Base-by-base conservation (phyloP, 2,113 vertebrate genomes). In the Odocoileus virginianus region DNA sequence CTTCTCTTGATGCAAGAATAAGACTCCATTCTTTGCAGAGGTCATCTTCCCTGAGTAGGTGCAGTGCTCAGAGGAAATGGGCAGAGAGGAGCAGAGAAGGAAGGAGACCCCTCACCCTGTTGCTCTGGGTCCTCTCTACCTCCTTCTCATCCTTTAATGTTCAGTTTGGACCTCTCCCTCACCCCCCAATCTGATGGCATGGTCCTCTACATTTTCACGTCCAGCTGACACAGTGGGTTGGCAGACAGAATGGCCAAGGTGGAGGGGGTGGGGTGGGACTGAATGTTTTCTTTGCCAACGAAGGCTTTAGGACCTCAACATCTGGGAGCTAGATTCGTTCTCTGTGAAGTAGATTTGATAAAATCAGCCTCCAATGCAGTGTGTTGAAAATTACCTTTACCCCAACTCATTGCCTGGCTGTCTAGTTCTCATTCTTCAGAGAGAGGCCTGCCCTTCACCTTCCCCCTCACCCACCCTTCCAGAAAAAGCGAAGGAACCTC, bases 251-350 rank as follows among this genome's bases (percentile, higher is more conserved):
- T 40, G 78, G 47, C 30, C 82, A 40, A n/a, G 36, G 25, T 45
- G 6, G 23, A 12, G 19, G 40, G 17, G 23, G 30, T 0, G 1
- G 12, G 19, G 17, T 27, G 13, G 40, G 12, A 33, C 13, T 36
- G 30, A 52, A 23, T 21, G 47, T 27, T 40, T 55, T 50, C 3
- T 85, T 93, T 85, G 79, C 86, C 19, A 23, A 9, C 27, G 30
- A 84, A 85, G 21, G 13, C 43, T 19, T 47, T 21, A 21, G 54
- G 28, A 52, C 54, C 47, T 87, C n/a, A 27, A 4, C 9, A 12
- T 52, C 19, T 16, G 23, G n/a, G 27, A 82, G 52, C 28, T 10
- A 10, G 30, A 43, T 12, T 36, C 16, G 0, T 54, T 2, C 45
- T 19, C 36, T 55, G 85, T 30, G 40, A 43, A 30, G 78, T 2